Evolutionary conservation across 2,113 vertebrate species (phyloP), one percentile per base, ranked within the genome.

Genomic region (Hemicordylus capensis): DNA sequence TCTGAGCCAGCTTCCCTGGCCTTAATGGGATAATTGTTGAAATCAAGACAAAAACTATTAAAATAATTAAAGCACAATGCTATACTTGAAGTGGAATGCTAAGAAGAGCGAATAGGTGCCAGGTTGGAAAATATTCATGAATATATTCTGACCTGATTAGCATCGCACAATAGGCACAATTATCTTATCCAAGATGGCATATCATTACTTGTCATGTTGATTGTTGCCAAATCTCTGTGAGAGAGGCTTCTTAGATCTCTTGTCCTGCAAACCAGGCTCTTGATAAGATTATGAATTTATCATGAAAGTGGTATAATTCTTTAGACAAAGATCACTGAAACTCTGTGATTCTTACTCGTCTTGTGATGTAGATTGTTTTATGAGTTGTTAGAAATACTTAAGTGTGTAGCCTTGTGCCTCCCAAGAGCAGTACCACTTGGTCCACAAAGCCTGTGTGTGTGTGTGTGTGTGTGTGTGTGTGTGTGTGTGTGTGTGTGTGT

Each of bases 151-250:
- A 90, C 89, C 93, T 91, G 94, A 78, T 92, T 93, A 92, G 91
- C 92, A 31, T 74, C 91, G 93, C 89, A 94, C 70, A 79, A 91
- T 87, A 87, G 87, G 59, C 88, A 82, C 89, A 96, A 95, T 96
- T 93, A 93, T 91, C 85, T 93, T 92, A 93, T 88, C 67, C 7
- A 2, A 91, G 61, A 89, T 89, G 90, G 61, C 66, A 31, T 89
- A 90, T 93, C 87, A 82, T 95, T 90, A 94, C 77, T 89, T 94
- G 95, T 95, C 89, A 91, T 88, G 86, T 95, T 93, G 95, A 93
- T 93, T 93, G 92, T 94, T 93, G 85, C 91, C 93, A 91, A 84
- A 91, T 88, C 90, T 92, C 90, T 87, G 86, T 79, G 81, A 87
- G 64, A 91, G 91, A 94, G 89, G 86, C 89, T 85, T 85, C 81